Conservation (phyloP, 2,113 vertebrate genomes). For the Castor canadensis region DNA sequence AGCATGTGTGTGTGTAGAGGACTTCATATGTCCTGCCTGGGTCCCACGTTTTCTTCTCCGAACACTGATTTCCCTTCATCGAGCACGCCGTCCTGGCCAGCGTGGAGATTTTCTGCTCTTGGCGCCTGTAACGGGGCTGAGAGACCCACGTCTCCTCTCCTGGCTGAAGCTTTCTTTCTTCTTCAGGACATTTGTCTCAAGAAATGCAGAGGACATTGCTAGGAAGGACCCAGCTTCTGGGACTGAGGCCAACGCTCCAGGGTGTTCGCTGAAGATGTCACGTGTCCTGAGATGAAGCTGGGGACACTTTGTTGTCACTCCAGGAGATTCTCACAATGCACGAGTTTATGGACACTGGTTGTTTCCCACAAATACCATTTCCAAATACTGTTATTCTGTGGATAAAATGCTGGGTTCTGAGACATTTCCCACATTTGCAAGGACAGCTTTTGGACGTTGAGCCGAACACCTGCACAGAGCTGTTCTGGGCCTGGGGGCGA, state of each 20-base stretch:
- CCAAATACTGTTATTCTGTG: neutral
- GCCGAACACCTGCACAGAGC: rapidly evolving
- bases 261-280: rapidly evolving
- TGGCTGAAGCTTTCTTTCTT: neutral
- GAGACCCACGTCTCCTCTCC: neutral
- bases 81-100: too few species aligned
- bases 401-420: neutral
- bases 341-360: neutral
- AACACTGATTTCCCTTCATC: neutral
- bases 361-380: neutral
- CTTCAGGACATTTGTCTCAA: neutral
- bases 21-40: neutral
- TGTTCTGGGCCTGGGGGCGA: neutral
- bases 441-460: neutral
- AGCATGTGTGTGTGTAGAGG: too few species aligned
- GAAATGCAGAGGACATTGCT: neutral
- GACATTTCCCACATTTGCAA: neutral
- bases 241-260: neutral
- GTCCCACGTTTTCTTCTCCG: neutral
- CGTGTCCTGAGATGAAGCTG: neutral
- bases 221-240: neutral
- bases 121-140: neutral
- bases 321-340: neutral
- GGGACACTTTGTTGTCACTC: neutral
- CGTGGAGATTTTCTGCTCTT: neutral